Evolutionary conservation across 2,113 vertebrate species (phyloP).

Genomic region (Prochilodus magdalenae): DNA sequence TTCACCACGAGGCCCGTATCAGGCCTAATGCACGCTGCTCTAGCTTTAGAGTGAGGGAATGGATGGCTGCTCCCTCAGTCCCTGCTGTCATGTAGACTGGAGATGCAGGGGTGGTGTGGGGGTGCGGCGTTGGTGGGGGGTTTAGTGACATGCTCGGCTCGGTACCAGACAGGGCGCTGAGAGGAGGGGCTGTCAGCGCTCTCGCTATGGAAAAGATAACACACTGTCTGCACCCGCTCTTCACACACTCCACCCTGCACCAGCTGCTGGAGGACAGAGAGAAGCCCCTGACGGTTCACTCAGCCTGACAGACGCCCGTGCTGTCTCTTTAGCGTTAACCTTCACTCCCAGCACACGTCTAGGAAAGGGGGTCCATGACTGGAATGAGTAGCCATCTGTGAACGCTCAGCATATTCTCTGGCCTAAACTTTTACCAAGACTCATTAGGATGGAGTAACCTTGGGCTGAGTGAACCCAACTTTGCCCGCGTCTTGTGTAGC

Average conservation of each 20-base stretch:
- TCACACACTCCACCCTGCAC: conserved; percentile 7
- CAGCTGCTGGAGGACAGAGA: conserved; percentile 9
- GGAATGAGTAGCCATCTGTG: background rate
- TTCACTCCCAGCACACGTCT: conserved; percentile 24
- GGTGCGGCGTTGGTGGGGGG: background rate
- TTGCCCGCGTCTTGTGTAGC: too few species aligned
- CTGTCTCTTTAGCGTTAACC: conserved; percentile 40
- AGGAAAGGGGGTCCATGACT: background rate
- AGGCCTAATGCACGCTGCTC: background rate
- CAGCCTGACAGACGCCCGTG: conserved; percentile 14
- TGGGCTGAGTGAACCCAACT: background rate
- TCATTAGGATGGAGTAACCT: background rate
- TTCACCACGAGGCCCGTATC: background rate
- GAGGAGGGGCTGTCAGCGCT: conserved; percentile 7
- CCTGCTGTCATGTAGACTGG: background rate
- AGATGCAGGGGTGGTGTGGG: background rate
- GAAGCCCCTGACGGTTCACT: conserved; percentile 15
- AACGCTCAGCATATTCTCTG: background rate
- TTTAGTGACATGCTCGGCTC: background rate
- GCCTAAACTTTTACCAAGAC: background rate
- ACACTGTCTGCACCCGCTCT: conserved; percentile 38
- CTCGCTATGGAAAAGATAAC: conserved; percentile 40
- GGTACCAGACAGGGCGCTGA: background rate
- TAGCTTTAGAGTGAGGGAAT: background rate
- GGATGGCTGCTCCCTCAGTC: background rate